A percentile compares a stretch with the other conserved stretches of the same genome.
Evolutionary conservation across 2,113 vertebrate species (phyloP).

Genomic region (Platysteira castanea): DNA sequence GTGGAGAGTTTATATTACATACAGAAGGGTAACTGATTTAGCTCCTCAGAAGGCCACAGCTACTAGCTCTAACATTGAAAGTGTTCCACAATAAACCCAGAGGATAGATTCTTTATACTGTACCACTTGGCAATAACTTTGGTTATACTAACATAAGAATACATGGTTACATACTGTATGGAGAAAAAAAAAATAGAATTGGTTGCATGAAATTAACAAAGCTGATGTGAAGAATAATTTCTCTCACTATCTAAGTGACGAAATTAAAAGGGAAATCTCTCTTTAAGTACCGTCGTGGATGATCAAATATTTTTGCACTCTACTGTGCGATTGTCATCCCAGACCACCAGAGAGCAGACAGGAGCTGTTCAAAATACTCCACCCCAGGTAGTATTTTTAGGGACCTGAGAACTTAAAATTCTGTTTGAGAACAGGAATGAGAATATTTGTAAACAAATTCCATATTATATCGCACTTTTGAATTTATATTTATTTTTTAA

Average conservation of each 20-base stretch:
- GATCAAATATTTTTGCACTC: neutral
- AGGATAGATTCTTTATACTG: neutral
- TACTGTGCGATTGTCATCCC: neutral
- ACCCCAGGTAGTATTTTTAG: neutral
- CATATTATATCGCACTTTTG: neutral
- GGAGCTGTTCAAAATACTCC: neutral
- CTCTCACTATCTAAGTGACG: neutral
- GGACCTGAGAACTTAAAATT: neutral
- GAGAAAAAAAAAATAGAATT: neutral
- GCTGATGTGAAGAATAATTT: neutral
- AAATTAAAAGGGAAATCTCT: neutral
- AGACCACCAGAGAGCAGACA: slow-evolving; percentile 25
- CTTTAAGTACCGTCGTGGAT: neutral
- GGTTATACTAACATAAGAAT: neutral
- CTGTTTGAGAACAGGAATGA: neutral
- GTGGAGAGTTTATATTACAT: neutral
- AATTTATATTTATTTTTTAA: neutral
- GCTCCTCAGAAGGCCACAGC: neutral
- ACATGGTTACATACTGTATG: neutral
- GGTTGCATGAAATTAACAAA: neutral
- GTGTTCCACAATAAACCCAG: neutral
- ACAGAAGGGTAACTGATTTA: neutral
- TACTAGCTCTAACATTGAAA: neutral
- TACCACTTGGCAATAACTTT: neutral
- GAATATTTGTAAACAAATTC: neutral